These are phyloP conservation scores for Elysia chlorotica DNA, from an alignment of 1,140 invertebrate genomes.

Conservation along the genomic window DNA sequence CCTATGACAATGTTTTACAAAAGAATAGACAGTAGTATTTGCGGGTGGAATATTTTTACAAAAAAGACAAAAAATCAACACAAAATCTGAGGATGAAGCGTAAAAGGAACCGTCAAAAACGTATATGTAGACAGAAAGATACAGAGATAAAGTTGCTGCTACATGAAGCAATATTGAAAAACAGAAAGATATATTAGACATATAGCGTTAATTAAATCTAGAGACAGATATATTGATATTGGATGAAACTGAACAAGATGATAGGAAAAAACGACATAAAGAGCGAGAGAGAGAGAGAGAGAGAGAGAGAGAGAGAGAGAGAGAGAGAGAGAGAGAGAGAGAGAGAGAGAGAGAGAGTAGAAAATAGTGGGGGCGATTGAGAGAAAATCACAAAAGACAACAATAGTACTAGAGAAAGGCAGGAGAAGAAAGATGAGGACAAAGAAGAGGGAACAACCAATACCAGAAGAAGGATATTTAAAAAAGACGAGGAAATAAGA, in stretches of 20 bases:
- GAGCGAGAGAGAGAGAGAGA: neutral
- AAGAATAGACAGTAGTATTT: neutral
- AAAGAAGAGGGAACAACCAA: slow-evolving; percentile 1
- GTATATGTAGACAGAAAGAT: no score
- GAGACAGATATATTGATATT: neutral
- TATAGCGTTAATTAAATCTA: neutral
- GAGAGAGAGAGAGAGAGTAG: neutral
- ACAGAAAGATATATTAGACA: neutral
- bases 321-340: slow-evolving; percentile 5
- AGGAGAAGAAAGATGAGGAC: neutral
- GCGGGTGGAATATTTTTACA: neutral
- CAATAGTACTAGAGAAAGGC: neutral
- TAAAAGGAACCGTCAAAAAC: no score
- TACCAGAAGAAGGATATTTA: neutral
- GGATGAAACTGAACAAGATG: neutral
- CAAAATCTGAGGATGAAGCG: no score
- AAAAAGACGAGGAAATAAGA: neutral
- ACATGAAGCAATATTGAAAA: neutral
- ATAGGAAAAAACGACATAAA: neutral
- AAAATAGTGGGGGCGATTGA: neutral
- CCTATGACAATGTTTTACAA: neutral
- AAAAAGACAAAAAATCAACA: neutral
- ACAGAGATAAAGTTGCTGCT: no score
- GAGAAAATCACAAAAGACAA: neutral
- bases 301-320: neutral